These are phyloP conservation scores for Heliconius congener DNA, from an alignment of 1,140 invertebrate species.

Conservation along the genomic window DNA sequence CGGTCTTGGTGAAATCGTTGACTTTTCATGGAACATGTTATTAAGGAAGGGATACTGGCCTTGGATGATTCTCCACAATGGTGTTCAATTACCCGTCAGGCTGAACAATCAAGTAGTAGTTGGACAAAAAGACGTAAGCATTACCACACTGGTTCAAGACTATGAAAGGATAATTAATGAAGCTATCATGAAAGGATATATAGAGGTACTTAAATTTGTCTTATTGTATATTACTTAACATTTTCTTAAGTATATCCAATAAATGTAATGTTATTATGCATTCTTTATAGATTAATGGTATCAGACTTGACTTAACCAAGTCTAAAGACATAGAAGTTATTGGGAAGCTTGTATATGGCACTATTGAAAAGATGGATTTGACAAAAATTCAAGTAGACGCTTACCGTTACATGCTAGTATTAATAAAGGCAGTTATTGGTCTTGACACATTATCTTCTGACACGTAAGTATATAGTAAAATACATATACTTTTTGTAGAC, in stretches of 20 bases:
- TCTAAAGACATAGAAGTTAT: constrained; percentile 63
- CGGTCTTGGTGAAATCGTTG: constrained; percentile 81
- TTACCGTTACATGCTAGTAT: constrained; percentile 69
- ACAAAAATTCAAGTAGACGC: constrained; percentile 52
- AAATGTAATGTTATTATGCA: neutral
- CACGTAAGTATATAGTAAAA: constrained; percentile 55
- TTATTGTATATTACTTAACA: neutral
- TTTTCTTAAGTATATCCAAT: constrained; percentile 6
- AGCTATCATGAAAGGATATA: constrained; percentile 84
- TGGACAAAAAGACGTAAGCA: constrained; percentile 73
- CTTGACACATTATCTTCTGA: constrained; percentile 58
- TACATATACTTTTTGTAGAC: constrained; percentile 19
- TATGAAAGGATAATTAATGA: constrained; percentile 84
- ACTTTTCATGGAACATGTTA: constrained; percentile 77
- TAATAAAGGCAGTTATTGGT: constrained; percentile 67
- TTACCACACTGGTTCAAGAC: constrained; percentile 77
- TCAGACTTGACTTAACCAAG: constrained; percentile 60
- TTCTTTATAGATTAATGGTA: constrained; percentile 59
- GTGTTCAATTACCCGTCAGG: constrained; percentile 84
- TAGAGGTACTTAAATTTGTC: constrained; percentile 65
- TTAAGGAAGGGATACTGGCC: constrained; percentile 84
- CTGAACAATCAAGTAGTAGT: constrained; percentile 82
- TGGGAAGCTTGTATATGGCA: constrained; percentile 67
- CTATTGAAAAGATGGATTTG: constrained; percentile 57
- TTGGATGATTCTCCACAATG: constrained; percentile 83